Base-by-base conservation (phyloP, 2,888 invertebrate species). In the Chironomus tentans region DNA sequence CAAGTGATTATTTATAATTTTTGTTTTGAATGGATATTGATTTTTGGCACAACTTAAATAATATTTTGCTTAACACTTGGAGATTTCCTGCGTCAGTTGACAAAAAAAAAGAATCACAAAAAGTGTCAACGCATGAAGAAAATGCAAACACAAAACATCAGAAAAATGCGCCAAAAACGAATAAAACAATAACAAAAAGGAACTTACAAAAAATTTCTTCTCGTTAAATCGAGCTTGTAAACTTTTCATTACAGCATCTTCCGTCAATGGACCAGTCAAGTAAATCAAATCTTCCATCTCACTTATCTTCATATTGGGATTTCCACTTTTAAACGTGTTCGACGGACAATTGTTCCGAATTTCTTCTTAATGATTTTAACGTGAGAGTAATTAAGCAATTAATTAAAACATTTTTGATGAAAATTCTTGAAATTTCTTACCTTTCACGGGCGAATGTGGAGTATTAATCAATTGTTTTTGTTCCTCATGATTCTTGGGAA, bases 211-310 rank as follows among this genome's bases (percentile, higher is more conserved):
- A 82, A 92, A 93, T 81, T 93, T 92, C 80, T 91, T 90, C 79
- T 92, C 91, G 81, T 90, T 90, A 86, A 96, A 97, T 81, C 96
- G 88, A 10, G 94, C 91, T 82, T 97, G 95, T 78, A 97, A 88
- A 81, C 95, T 93, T 82, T 93, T 91, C 85, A 96, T 92, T 70
- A 97, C 92, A 77, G 95, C 95, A 83, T 97, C 95, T 85, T 97
- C 97, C 48, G 95, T 97, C 80, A 97, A 89, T 74, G 96, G 96
- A 48, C 95, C 95, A 69, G 93, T 90, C 81, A 97, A 87, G 85
- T 96, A 95, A 82, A 96, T 96, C 80, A 97, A 89, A 86, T 97
- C 96, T 81, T 94, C 92, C 82, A 94, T 88, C 83, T 92, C 83
- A 76, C 80, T 79, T 28, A 81, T 80, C 68, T 80, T 79, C 65